These are phyloP conservation scores for Naja naja DNA, from an alignment of 2,113 vertebrate species.

Conservation along the genomic window DNA sequence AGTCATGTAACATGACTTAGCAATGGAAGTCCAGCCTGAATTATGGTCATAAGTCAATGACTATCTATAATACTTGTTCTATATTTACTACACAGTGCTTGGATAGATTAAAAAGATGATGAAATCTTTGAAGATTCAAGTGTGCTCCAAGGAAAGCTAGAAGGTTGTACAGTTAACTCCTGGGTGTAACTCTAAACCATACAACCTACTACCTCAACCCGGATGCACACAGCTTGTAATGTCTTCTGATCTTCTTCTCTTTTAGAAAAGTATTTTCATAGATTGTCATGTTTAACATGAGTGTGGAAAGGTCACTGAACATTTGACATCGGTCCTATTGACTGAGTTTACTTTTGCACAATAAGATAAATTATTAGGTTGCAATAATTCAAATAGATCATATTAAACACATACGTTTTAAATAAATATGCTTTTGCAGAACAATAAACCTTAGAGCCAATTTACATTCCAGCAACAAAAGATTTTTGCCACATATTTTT, in stretches of 20 bases:
- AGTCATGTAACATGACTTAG: background rate
- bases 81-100: conserved; percentile 68
- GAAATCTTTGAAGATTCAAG: conserved; percentile 88
- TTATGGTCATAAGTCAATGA: background rate
- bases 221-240: conserved; percentile 93
- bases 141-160: conserved; percentile 99
- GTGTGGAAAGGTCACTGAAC: background rate
- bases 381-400: background rate
- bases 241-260: conserved; percentile 74
- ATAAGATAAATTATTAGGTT: background rate
- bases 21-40: background rate
- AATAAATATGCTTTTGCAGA: conserved; percentile 8
- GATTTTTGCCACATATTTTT: background rate
- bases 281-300: conserved; percentile 19
- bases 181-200: conserved; percentile 99
- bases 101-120: conserved; percentile 69
- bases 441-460: background rate
- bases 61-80: conserved; percentile 37
- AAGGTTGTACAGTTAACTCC: conserved; percentile 99
- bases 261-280: conserved; percentile 64
- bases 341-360: background rate
- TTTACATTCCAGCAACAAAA: background rate
- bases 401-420: background rate
- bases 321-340: background rate
- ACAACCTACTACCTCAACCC: conserved; percentile 99